Conservation (phyloP, 2,888 invertebrate genomes). For the Aphidius colemani region DNA sequence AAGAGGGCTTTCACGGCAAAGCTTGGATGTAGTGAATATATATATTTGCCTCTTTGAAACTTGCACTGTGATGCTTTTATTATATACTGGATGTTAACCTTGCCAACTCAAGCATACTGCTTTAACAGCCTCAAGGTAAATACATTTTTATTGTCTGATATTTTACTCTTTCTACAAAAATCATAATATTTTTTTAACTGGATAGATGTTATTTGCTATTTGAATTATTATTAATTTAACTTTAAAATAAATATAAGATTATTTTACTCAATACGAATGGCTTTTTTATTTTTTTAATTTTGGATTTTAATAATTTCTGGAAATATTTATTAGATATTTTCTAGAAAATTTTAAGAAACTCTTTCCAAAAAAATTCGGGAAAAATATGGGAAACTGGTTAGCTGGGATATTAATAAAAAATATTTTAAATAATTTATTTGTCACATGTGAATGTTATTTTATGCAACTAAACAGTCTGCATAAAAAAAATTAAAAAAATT, state of each 20-base stretch:
- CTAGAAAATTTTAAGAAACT: too few species aligned
- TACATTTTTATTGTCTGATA: constrained; percentile 56
- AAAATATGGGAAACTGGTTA: too few species aligned
- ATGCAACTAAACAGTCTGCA: constrained; percentile 1
- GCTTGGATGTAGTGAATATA: too few species aligned
- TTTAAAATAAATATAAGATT: constrained; percentile 32
- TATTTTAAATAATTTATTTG: too few species aligned
- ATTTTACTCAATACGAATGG: constrained; percentile 31
- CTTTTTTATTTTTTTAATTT: too few species aligned
- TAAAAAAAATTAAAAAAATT: background rate
- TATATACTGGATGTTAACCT: constrained; percentile 44
- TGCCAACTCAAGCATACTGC: constrained; percentile 50
- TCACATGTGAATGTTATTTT: background rate
- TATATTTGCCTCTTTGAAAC: too few species aligned
- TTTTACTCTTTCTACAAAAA: constrained; percentile 36
- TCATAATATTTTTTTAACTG: constrained; percentile 36
- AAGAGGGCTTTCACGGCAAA: constrained; percentile 56
- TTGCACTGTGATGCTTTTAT: constrained; percentile 50
- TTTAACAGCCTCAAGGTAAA: constrained; percentile 57
- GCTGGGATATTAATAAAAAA: too few species aligned
- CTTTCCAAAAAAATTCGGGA: too few species aligned
- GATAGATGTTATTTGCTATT: constrained; percentile 7
- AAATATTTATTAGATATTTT: too few species aligned
- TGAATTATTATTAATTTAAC: constrained; percentile 20
- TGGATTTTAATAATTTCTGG: too few species aligned